These are phyloP conservation scores for Panthera uncia DNA, from an alignment of 2,113 vertebrate species.

Conservation along the genomic window DNA sequence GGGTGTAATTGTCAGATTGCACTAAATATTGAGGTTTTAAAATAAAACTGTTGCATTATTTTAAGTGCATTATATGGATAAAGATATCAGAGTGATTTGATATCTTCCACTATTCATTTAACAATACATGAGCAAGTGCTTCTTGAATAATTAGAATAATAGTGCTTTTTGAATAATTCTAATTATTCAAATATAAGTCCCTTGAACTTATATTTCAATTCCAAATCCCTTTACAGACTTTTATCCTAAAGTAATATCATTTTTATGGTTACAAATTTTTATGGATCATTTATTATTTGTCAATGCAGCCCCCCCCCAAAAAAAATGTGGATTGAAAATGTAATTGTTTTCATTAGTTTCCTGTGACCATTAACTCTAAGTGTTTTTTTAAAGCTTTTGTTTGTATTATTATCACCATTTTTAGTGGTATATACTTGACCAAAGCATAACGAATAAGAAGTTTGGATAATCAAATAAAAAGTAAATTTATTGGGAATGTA, in stretches of 20 bases:
- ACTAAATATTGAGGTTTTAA: neutral
- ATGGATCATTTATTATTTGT: neutral
- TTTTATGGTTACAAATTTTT: neutral
- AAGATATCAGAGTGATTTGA: neutral
- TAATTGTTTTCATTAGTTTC: neutral
- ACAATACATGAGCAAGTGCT: neutral
- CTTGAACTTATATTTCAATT: neutral
- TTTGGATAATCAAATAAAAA: slow-evolving; percentile 1
- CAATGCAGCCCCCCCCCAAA: neutral
- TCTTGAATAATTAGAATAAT: neutral
- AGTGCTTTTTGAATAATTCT: neutral
- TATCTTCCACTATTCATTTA: neutral
- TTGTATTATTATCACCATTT: neutral
- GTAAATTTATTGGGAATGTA: neutral
- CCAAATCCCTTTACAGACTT: neutral
- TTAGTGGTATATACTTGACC: neutral
- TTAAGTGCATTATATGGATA: neutral
- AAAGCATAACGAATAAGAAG: neutral
- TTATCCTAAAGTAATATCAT: neutral
- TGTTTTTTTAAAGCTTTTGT: neutral
- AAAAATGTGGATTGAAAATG: neutral
- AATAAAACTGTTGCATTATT: neutral
- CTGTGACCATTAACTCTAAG: neutral
- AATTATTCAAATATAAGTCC: neutral
- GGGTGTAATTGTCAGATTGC: neutral